A percentile compares a stretch with the other conserved stretches of the same genome.
Evolutionary conservation across 1,140 invertebrate genomes (phyloP).

Genomic region (Dolichoris vasculosae): DNA sequence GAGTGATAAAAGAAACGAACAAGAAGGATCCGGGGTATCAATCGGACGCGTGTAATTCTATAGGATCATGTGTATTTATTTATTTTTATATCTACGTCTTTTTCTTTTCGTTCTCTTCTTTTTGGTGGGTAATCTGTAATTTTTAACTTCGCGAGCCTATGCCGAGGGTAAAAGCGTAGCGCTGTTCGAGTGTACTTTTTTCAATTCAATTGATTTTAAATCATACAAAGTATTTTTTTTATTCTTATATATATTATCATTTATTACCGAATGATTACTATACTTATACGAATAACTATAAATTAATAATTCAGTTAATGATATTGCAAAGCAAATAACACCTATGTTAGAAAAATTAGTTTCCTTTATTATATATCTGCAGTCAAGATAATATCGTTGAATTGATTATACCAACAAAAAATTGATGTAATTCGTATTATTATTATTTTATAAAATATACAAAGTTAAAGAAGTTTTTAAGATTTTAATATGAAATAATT

Average conservation of each 20-base stretch:
- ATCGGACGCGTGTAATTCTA: constrained; percentile 47
- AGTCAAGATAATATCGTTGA: no score
- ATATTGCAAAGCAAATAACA: neutral
- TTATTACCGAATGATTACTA: neutral
- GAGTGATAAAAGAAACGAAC: constrained; percentile 46
- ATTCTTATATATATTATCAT: neutral
- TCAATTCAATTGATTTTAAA: neutral
- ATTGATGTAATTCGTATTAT: no score
- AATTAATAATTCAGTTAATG: neutral
- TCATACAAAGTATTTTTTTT: neutral
- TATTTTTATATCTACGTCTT: constrained; percentile 34
- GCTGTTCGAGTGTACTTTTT: neutral
- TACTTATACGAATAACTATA: neutral
- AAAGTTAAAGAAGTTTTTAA: no score
- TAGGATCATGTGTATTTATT: constrained; percentile 51
- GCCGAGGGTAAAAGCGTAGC: neutral
- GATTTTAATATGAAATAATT: no score
- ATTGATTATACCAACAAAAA: no score
- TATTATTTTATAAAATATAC: no score
- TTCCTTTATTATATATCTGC: no score
- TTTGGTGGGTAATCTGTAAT: constrained; percentile 30
- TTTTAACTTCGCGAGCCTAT: constrained; percentile 3
- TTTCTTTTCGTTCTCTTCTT: neutral
- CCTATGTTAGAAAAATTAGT: no score
- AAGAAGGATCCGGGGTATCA: constrained; percentile 40